These are phyloP conservation scores for Gonatopus flavifemur DNA, from an alignment of 1,140 invertebrate species.

Conservation along the genomic window DNA sequence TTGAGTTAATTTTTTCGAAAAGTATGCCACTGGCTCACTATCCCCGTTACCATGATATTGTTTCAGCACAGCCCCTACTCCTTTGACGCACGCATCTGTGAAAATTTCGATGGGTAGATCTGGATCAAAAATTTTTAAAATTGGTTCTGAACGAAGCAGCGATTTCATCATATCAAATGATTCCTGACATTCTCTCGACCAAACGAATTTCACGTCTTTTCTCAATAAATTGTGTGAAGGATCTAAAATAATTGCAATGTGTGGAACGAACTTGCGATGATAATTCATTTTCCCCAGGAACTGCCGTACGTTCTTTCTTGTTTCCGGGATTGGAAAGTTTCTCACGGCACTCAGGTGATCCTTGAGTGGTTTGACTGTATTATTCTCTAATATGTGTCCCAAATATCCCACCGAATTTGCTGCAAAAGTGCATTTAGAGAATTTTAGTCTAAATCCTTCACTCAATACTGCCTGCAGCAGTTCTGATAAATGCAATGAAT, in stretches of 20 bases:
- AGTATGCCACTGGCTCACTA: background rate
- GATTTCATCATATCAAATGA: background rate
- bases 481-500: too few species aligned
- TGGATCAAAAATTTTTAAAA: background rate
- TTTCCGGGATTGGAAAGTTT: background rate
- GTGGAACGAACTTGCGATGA: background rate
- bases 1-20: constrained; percentile 8
- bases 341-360: too few species aligned
- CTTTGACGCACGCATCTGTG: background rate
- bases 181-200: background rate
- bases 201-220: background rate
- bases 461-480: too few species aligned
- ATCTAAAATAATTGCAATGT: background rate
- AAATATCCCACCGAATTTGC: too few species aligned
- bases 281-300: constrained; percentile 4
- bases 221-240: background rate
- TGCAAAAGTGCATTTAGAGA: too few species aligned
- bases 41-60: background rate
- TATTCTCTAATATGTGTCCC: too few species aligned
- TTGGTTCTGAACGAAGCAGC: background rate
- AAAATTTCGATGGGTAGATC: background rate
- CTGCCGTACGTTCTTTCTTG: constrained; percentile 2
- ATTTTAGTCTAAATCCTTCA: too few species aligned
- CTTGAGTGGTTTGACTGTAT: too few species aligned
- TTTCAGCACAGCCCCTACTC: background rate